A percentile compares a stretch with the other conserved stretches of the same genome.
Evolutionary conservation across 2,113 vertebrate species (phyloP).

Genomic region (Gobio gobio): DNA sequence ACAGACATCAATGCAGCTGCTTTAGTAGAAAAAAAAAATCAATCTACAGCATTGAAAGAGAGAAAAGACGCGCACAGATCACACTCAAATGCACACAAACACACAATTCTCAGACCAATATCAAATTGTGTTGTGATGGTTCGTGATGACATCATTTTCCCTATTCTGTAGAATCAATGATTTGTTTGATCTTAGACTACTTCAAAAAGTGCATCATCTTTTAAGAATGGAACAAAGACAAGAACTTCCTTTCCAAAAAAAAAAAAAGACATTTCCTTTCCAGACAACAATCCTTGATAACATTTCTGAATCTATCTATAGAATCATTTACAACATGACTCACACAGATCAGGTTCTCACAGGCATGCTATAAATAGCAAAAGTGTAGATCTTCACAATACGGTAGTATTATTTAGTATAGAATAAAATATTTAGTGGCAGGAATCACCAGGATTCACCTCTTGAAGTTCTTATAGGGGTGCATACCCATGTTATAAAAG

Average conservation of each 20-base stretch:
- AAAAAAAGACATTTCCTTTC: neutral
- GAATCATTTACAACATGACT: neutral
- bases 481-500: too few relatives aligned
- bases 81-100: neutral
- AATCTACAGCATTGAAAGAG: neutral
- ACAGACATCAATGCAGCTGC: constrained; percentile 1
- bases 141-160: neutral
- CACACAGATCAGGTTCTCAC: constrained; percentile 18
- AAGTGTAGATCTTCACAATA: neutral
- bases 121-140: neutral
- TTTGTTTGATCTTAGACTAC: neutral
- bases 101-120: neutral
- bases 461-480: too few relatives aligned
- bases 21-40: neutral
- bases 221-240: constrained; percentile 18
- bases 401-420: neutral
- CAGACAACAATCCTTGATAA: constrained; percentile 34
- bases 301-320: constrained; percentile 3
- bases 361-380: neutral
- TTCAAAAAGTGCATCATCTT: neutral
- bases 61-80: neutral
- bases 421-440: too few relatives aligned
- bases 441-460: too few relatives aligned
- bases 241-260: constrained; percentile 14
- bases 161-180: neutral